Conservation (phyloP, 2,888 invertebrate species). For the Epistrophe grossulariae region DNA sequence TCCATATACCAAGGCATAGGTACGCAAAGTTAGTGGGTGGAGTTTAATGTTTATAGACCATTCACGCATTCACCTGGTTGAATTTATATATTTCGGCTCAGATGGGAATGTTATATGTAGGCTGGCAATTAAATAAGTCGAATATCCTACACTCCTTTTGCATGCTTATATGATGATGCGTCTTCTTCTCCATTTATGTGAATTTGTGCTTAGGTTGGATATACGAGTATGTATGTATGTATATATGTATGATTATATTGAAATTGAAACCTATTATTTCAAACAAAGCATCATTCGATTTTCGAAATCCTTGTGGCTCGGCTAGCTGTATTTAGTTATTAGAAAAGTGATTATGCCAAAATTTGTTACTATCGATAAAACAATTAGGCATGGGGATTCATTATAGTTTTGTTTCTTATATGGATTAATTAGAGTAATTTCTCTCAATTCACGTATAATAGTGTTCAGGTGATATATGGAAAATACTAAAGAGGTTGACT, state of each 20-base stretch:
- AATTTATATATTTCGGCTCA: conserved; percentile 1
- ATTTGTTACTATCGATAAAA: conserved; percentile 1
- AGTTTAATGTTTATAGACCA: not conserved
- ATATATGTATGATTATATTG: not conserved
- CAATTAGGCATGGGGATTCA: not conserved
- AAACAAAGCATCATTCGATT: conserved; percentile 11
- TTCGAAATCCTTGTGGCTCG: not conserved
- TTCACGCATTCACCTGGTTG: not conserved
- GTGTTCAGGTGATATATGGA: not conserved
- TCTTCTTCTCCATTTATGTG: not conserved
- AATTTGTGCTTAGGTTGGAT: no score
- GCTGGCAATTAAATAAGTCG: conserved; percentile 17
- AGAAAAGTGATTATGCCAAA: conserved; percentile 2
- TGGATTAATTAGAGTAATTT: conserved; percentile 1
- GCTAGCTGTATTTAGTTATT: conserved; percentile 18
- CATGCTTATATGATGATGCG: not conserved
- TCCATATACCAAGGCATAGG: no score
- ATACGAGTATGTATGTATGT: not conserved
- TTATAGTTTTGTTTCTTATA: no score
- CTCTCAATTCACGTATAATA: not conserved
- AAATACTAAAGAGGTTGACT: not conserved
- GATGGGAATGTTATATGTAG: conserved; percentile 15
- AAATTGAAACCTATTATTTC: conserved; percentile 25
- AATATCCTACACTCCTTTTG: conserved; percentile 1
- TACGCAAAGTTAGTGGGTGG: not conserved